These are phyloP conservation scores for Varanus salvator DNA, from an alignment of 2,113 vertebrate species.

Conservation along the genomic window DNA sequence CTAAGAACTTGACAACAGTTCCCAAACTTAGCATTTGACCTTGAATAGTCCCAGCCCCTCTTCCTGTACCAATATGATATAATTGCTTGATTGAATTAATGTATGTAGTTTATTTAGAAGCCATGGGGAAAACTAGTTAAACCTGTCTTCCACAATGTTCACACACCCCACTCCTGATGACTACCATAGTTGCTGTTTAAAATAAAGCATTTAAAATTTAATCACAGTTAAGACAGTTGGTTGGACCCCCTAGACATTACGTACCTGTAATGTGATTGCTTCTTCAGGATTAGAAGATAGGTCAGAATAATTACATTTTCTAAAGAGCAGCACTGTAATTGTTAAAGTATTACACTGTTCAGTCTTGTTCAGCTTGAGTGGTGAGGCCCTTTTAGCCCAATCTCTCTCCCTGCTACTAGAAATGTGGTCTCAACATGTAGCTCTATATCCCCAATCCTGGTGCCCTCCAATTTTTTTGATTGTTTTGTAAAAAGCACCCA, in stretches of 20 bases:
- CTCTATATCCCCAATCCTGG: too few species aligned
- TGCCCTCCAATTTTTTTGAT: too few species aligned
- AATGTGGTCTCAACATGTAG: too few species aligned
- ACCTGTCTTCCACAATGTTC: background rate
- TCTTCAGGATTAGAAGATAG: background rate
- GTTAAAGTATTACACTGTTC: background rate
- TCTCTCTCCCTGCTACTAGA: too few species aligned
- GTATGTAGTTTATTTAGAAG: background rate
- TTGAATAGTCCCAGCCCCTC: background rate
- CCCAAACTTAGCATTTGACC: background rate
- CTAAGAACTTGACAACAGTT: background rate
- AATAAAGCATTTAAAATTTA: background rate
- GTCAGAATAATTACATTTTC: too few species aligned
- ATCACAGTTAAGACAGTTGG: background rate
- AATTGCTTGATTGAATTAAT: background rate
- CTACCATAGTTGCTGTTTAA: background rate
- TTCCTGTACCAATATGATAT: background rate
- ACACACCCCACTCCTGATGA: background rate
- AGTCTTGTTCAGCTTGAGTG: background rate
- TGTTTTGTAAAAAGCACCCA: too few species aligned
- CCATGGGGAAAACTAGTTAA: too few species aligned
- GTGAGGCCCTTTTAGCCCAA: too few species aligned
- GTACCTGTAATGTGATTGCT: background rate
- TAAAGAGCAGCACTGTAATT: background rate
- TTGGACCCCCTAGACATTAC: background rate